These are phyloP conservation scores for Cheilinus undulatus DNA, from an alignment of 2,113 vertebrate species.

Conservation along the genomic window DNA sequence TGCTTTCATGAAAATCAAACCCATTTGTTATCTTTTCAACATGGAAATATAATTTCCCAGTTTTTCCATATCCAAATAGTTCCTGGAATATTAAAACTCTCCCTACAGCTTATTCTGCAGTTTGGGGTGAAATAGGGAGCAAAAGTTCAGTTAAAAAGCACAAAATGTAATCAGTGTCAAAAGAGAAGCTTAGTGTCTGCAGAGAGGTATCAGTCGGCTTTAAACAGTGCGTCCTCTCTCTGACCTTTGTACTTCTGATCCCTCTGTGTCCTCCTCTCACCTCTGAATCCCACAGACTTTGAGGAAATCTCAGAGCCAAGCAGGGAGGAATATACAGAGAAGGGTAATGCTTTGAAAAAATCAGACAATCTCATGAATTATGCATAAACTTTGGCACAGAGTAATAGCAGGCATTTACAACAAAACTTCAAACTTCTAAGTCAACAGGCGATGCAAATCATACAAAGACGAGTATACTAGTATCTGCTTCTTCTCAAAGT, in stretches of 20 bases:
- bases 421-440: slow-evolving; percentile 3
- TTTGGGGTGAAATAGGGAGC: slow-evolving; percentile 9
- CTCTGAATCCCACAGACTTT: slow-evolving; percentile 7
- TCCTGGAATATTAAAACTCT: neutral
- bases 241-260: slow-evolving; percentile 26
- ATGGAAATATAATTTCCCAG: too few relatives aligned
- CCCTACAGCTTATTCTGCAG: neutral
- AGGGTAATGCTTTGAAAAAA: neutral
- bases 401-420: neutral
- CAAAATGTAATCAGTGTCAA: slow-evolving; percentile 12
- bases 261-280: slow-evolving; percentile 9
- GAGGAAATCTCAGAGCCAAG: neutral
- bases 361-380: slow-evolving; percentile 23
- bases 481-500: neutral
- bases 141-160: slow-evolving; percentile 20
- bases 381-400: slow-evolving; percentile 9
- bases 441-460: slow-evolving; percentile 9
- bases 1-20: too few relatives aligned
- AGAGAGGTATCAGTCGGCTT: neutral
- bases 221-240: slow-evolving; percentile 3
- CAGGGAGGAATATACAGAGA: neutral
- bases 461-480: neutral
- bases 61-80: too few relatives aligned
- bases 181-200: slow-evolving; percentile 10
- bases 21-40: too few relatives aligned